Evolutionary conservation across 1,140 invertebrate species (phyloP).

Genomic region (Maconellicoccus hirsutus): DNA sequence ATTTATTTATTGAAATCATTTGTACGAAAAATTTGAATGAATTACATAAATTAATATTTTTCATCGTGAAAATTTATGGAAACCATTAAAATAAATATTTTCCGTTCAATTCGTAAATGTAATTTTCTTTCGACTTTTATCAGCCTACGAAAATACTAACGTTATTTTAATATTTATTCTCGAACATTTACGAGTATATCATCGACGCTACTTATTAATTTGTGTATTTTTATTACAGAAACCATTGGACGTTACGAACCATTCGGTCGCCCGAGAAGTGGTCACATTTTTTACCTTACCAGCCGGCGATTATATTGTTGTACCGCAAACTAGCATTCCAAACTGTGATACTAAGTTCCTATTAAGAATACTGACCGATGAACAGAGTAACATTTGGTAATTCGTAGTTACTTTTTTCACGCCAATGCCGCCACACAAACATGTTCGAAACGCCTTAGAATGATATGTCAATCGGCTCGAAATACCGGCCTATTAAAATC

Average conservation of each 20-base stretch:
- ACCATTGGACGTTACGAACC: conserved; percentile 55
- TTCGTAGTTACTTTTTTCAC: conserved; percentile 23
- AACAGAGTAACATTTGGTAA: conserved; percentile 60
- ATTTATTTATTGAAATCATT: no score
- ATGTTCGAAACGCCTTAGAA: background rate
- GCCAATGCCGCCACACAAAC: background rate
- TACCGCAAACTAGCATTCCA: conserved; percentile 56
- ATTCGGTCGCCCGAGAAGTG: conserved; percentile 54
- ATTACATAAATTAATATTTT: no score
- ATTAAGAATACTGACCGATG: conserved; percentile 55
- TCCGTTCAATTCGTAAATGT: no score
- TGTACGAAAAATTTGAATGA: no score
- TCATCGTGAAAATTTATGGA: no score
- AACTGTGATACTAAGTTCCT: conserved; percentile 59
- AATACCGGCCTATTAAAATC: background rate
- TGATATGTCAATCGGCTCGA: background rate
- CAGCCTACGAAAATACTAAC: no score
- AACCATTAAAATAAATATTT: no score
- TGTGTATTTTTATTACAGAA: conserved; percentile 36
- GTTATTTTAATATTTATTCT: no score
- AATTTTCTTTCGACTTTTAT: no score
- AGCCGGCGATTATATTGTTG: conserved; percentile 63
- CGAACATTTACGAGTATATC: no score
- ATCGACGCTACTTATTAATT: background rate
- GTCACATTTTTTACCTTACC: conserved; percentile 61